These are phyloP conservation scores for Drosophila paranaensis DNA, from an alignment of 2,888 invertebrate species.

Conservation along the genomic window DNA sequence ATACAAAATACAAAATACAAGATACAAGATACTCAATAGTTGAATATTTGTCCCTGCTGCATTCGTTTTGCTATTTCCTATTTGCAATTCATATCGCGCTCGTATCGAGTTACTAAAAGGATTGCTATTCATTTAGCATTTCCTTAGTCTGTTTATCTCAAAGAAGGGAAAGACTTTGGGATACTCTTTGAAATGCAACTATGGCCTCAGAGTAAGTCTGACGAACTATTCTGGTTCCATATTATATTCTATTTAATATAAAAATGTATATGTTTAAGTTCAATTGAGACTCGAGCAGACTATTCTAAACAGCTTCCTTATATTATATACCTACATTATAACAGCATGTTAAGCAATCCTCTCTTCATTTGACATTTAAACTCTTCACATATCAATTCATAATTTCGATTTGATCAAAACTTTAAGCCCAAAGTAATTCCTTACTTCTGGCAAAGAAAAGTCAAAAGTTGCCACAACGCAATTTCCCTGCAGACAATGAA, in stretches of 20 bases:
- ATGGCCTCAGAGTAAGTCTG: too few relatives aligned
- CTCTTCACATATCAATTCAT: background rate
- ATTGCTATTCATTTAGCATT: conserved; percentile 24
- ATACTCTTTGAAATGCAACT: background rate
- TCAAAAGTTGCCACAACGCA: background rate
- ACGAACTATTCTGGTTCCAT: too few relatives aligned
- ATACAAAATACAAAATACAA: conserved; percentile 4
- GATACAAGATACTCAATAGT: conserved; percentile 24
- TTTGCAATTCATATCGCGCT: conserved; percentile 27
- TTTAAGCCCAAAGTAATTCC: background rate
- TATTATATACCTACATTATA: too few relatives aligned
- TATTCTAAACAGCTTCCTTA: too few relatives aligned
- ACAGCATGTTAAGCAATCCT: too few relatives aligned
- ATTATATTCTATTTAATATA: too few relatives aligned
- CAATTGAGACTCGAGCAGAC: too few relatives aligned
- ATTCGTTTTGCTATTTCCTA: conserved; percentile 8
- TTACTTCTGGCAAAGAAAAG: background rate
- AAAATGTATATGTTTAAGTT: too few relatives aligned
- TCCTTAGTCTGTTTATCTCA: background rate
- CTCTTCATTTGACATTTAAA: too few relatives aligned
- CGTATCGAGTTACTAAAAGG: conserved; percentile 29
- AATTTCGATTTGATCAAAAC: background rate
- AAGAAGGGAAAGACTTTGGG: background rate
- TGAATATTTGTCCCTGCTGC: conserved; percentile 32
- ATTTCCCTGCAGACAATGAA: conserved; percentile 3